Percentiles rank a stretch among this genome's conserved stretches.
Evolutionary conservation across 92 coral and sea anemone species (phyloP).

Genomic region (Parazoanthus darwini): DNA sequence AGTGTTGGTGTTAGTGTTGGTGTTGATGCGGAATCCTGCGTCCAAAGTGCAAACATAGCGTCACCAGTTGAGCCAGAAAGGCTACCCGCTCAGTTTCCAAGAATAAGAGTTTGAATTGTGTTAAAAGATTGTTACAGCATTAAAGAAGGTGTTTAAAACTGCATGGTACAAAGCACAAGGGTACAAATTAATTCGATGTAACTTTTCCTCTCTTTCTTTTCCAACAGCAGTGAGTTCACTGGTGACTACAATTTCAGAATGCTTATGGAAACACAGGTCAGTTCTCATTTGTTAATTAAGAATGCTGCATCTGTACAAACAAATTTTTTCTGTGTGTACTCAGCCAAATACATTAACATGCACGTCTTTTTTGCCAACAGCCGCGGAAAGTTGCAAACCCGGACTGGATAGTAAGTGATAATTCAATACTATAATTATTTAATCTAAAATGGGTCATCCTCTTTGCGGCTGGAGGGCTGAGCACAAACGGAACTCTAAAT

Average conservation of each 20-base stretch:
- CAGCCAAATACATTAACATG: background rate
- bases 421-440: background rate
- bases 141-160: no score
- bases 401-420: slow-evolving; percentile 97
- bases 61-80: no score
- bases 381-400: slow-evolving; percentile 97
- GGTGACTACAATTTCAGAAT: slow-evolving; percentile 86
- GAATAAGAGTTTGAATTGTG: no score
- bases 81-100: no score
- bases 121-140: no score
- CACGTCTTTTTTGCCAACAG: slow-evolving; percentile 48
- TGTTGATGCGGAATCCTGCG: rapidly evolving
- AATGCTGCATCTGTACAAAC: background rate
- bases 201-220: background rate
- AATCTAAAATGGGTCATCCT: background rate
- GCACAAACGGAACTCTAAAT: background rate
- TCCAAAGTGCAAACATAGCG: no score
- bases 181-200: no score
- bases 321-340: background rate
- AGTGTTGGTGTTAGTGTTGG: no score
- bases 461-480: background rate
- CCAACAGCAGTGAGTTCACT: slow-evolving; percentile 69
- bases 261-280: slow-evolving; percentile 92
- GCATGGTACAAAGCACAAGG: no score
- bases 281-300: background rate